Base-by-base conservation (phyloP, 2,113 vertebrate species). In the Rhombomys opimus region DNA sequence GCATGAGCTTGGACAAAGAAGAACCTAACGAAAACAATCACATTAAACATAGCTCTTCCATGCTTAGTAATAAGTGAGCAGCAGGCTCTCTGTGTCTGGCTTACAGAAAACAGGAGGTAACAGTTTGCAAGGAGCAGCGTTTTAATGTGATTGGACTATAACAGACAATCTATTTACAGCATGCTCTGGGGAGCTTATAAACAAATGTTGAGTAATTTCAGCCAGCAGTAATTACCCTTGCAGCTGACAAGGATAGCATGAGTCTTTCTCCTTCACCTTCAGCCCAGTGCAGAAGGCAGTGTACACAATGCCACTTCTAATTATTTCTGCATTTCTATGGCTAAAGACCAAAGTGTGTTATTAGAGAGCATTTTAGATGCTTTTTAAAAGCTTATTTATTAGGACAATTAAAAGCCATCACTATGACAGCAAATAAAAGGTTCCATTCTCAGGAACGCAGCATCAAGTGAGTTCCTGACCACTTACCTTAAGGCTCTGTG, bases 181-280 rank as follows among this genome's bases (percentile, higher is more conserved):
- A 99, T 99, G 99, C 99, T 99, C 99, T 99, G 98, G 99, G 99
- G 99, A 99, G 99, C 99, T 99, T 99, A 99, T 99, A 99, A 99
- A 99, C 99, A 99, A 99, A 99, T 99, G 99, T 99, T 99, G 99
- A 99, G 99, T 99, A 99, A 99, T 99, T 99, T 99, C 99, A 99
- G 99, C 99, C 99, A 99, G 99, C 99, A 99, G 99, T 99, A 99
- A 99, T 99, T 99, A 99, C 99, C 99, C 99, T 99, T 99, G 99
- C 99, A 99, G 99, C 99, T 99, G 99, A 99, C 99, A 99, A 99
- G 99, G 99, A 99, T 99, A 99, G 99, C 99, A 99, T 99, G 99
- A 99, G 99, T 99, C 99, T 99, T 99, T 99, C 99, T 99, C 99
- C 99, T 99, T 99, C 99, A 99, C 99, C 99, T 99, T 99, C 99